Conservation (phyloP, 2,888 invertebrate species). For the Watsonalla binaria region DNA sequence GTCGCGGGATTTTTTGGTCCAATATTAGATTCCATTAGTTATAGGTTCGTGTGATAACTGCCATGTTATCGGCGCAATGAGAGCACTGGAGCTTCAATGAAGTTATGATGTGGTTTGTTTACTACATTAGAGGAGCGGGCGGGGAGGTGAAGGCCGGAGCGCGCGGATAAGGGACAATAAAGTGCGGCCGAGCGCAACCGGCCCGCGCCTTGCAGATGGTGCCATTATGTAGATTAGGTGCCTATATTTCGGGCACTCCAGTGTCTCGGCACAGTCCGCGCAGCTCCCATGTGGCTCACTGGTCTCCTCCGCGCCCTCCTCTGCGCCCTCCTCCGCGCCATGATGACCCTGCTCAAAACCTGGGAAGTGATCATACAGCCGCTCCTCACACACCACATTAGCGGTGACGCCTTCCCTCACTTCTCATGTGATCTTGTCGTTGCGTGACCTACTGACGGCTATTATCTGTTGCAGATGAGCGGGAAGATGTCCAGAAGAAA, state of each 20-base stretch:
- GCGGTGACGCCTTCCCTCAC: slow-evolving; percentile 1
- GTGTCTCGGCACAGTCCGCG: background rate
- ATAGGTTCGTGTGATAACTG: too few species aligned
- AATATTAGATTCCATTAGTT: too few species aligned
- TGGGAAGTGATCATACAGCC: slow-evolving; percentile 39
- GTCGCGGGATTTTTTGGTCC: too few species aligned
- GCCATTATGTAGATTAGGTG: slow-evolving; percentile 9
- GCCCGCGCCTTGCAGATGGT: slow-evolving; percentile 10
- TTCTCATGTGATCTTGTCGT: background rate
- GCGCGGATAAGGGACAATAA: slow-evolving; percentile 22
- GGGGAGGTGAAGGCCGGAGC: too few species aligned
- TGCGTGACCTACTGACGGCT: background rate
- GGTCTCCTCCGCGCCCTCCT: too few species aligned
- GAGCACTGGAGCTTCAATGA: too few species aligned
- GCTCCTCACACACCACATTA: background rate
- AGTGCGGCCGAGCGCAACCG: slow-evolving; percentile 23
- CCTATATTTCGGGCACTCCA: background rate
- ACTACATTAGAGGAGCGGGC: too few species aligned
- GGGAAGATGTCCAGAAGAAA: slow-evolving; percentile 96
- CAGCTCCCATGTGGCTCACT: background rate
- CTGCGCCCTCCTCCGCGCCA: slow-evolving; percentile 12
- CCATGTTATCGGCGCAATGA: too few species aligned
- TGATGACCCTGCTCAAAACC: slow-evolving; percentile 50
- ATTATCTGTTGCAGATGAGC: slow-evolving; percentile 85
- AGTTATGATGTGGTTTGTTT: too few species aligned